Evolutionary conservation across 2,888 invertebrate species (phyloP).

Genomic region (Hirudinaria manillensis): DNA sequence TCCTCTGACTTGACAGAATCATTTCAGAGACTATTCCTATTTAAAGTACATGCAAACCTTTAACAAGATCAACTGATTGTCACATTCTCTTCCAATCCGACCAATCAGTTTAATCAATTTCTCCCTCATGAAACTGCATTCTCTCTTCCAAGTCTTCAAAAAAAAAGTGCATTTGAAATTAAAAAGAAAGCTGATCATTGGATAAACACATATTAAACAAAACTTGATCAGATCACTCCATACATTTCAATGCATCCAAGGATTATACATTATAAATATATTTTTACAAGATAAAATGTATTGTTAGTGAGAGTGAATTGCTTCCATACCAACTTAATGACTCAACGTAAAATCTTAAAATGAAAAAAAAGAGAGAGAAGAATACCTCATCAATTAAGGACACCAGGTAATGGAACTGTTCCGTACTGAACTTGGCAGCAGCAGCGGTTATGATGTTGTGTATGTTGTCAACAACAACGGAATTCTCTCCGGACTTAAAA

Average conservation of each 20-base stretch:
- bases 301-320: background rate
- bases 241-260: no score
- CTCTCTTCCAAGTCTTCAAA: constrained; percentile 54
- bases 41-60: constrained; percentile 3
- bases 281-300: no score
- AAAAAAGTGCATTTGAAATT: background rate
- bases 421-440: constrained; percentile 55
- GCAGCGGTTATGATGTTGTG: constrained; percentile 57
- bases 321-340: background rate
- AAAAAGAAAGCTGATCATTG: background rate
- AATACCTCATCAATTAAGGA: constrained; percentile 46
- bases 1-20: no score
- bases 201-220: background rate
- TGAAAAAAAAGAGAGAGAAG: background rate
- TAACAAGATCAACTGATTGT: constrained; percentile 38
- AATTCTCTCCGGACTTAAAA: constrained; percentile 54
- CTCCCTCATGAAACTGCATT: constrained; percentile 54
- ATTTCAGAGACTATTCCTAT: no score
- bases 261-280: no score
- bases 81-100: constrained; percentile 56
- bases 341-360: background rate
- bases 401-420: constrained; percentile 55
- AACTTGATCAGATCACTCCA: no score
- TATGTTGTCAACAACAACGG: constrained; percentile 58
- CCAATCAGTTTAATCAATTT: constrained; percentile 56